Conservation (phyloP, 2,888 invertebrate species). For the Branchipolynoe longqiensis region DNA sequence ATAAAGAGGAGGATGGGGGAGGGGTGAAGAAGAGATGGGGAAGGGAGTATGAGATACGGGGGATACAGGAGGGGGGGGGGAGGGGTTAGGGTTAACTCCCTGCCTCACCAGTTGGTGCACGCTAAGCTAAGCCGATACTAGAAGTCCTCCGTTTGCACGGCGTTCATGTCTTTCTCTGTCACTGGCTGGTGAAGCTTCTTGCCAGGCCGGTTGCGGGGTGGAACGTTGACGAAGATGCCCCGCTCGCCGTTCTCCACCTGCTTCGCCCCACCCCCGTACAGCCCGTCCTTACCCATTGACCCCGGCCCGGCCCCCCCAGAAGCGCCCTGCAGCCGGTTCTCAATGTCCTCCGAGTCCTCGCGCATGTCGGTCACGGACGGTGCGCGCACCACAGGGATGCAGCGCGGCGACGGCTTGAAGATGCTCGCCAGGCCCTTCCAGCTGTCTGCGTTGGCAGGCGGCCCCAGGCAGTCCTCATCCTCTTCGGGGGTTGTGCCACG, state of each 20-base stretch:
- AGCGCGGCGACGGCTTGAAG: conserved; percentile 67
- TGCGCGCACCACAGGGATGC: conserved; percentile 61
- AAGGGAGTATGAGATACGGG: too few species aligned
- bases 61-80: too few species aligned
- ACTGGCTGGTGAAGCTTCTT: conserved; percentile 11
- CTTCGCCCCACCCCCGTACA: conserved; percentile 11
- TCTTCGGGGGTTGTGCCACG: conserved; percentile 62
- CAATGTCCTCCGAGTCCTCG: conserved; percentile 46
- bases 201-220: background rate
- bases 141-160: conserved; percentile 40
- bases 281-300: background rate
- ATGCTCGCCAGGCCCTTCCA: conserved; percentile 66
- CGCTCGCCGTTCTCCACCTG: conserved; percentile 25
- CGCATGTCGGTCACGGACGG: conserved; percentile 46
- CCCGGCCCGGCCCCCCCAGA: background rate
- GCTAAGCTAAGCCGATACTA: conserved; percentile 52
- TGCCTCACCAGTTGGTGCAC: background rate
- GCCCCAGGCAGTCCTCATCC: conserved; percentile 37
- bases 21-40: too few species aligned
- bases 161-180: conserved; percentile 50
- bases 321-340: conserved; percentile 18
- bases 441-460: conserved; percentile 59
- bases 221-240: conserved; percentile 19
- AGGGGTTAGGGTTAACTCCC: too few species aligned
- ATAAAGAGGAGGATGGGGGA: too few species aligned